phyloP scores from a whole-genome alignment of 2,113 vertebrate species.

The Ariopsis seemanni region DNA sequence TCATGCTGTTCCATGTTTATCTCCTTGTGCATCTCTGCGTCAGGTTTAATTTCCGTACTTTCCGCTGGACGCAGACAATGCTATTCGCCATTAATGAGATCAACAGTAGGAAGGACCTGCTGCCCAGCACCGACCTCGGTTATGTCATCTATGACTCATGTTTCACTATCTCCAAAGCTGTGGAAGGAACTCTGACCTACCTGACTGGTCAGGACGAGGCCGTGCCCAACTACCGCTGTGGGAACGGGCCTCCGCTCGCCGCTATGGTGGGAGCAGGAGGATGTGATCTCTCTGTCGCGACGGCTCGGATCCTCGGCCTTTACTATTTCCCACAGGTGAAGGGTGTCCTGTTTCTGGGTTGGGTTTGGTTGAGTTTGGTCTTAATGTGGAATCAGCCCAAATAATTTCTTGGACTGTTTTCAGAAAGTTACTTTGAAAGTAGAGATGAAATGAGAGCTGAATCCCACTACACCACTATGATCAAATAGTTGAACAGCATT shows the following conservation, averaged over 20 bases:
- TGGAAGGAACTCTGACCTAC: constrained; percentile 79
- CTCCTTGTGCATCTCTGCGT: background rate
- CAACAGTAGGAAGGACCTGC: constrained; percentile 69
- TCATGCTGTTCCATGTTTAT: background rate
- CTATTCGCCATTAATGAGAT: constrained; percentile 82
- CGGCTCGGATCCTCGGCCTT: constrained; percentile 80
- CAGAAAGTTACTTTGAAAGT: background rate
- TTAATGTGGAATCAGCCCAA: background rate
- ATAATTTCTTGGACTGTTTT: background rate
- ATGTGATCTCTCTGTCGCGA: constrained; percentile 80
- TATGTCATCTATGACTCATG: constrained; percentile 85
- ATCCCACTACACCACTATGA: background rate
- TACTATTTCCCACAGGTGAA: constrained; percentile 82
- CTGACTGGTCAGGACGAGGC: constrained; percentile 84
- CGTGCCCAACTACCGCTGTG: constrained; percentile 81
- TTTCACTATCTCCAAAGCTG: constrained; percentile 80
- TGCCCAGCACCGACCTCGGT: constrained; percentile 77
- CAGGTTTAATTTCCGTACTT: constrained; percentile 84
- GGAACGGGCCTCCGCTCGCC: constrained; percentile 71
- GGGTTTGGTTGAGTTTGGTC: background rate
- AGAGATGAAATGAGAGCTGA: background rate
- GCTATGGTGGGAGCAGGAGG: constrained; percentile 79
- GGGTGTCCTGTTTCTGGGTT: background rate
- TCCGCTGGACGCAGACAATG: constrained; percentile 84
- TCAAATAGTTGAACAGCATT: background rate